These are phyloP conservation scores for Gymnocephalus cernua DNA, from an alignment of 2,113 vertebrate species.

Conservation along the genomic window DNA sequence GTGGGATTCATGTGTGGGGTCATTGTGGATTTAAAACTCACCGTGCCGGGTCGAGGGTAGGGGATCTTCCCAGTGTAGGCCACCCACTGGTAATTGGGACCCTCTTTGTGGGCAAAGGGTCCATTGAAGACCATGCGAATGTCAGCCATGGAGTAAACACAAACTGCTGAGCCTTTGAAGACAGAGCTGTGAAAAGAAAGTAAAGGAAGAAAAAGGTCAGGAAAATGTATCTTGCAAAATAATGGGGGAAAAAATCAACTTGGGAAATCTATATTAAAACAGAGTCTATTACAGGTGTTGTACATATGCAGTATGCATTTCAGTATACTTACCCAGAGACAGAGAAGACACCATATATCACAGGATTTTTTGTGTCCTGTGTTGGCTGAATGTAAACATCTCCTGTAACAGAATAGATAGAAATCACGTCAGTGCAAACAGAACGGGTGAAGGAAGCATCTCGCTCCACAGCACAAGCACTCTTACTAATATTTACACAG, in stretches of 20 bases:
- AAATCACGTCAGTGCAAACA: conserved; percentile 56
- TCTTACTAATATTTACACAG: conserved; percentile 69
- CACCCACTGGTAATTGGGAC: conserved; percentile 99
- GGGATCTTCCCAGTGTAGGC: conserved; percentile 98
- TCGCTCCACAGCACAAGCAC: conserved; percentile 27
- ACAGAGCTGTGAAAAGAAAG: conserved; percentile 86
- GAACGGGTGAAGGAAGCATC: conserved; percentile 32
- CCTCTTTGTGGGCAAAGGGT: conserved; percentile 98
- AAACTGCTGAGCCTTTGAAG: conserved; percentile 97
- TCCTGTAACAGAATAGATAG: conserved; percentile 83
- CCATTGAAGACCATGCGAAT: conserved; percentile 99
- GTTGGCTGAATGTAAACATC: conserved; percentile 98
- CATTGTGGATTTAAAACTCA: conserved; percentile 78
- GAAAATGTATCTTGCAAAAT: neutral
- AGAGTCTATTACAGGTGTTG: neutral
- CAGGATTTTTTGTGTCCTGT: conserved; percentile 95
- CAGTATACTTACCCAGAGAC: conserved; percentile 91
- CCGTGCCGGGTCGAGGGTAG: conserved; percentile 96
- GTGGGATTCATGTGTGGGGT: conserved; percentile 17
- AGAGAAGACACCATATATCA: conserved; percentile 96
- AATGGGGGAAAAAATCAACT: neutral
- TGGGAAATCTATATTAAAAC: neutral
- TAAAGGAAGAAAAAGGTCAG: neutral
- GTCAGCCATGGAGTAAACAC: conserved; percentile 98
- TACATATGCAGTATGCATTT: neutral